These are phyloP conservation scores for Platycercus adscitus DNA, from an alignment of 2,113 vertebrate genomes.

Conservation along the genomic window DNA sequence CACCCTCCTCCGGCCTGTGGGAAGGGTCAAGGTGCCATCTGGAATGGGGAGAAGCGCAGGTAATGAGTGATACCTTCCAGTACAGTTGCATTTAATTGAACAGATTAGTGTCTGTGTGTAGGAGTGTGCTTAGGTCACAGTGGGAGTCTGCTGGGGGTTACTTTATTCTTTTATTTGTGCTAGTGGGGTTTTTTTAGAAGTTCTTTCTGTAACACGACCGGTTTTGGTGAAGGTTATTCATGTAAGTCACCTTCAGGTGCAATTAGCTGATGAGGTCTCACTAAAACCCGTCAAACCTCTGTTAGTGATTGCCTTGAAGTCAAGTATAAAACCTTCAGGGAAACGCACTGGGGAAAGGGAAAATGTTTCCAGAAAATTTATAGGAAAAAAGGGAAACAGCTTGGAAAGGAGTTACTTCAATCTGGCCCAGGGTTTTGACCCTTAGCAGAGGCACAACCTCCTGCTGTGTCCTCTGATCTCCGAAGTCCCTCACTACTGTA, in stretches of 20 bases:
- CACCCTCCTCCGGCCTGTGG: fast-evolving
- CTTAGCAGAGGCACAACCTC: neutral
- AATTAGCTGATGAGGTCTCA: neutral
- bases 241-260: neutral
- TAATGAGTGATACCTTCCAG: fast-evolving
- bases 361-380: neutral
- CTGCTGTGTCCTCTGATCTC: neutral
- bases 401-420: neutral
- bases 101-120: neutral
- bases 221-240: neutral
- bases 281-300: neutral
- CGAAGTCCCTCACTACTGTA: fast-evolving
- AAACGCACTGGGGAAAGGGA: fast-evolving
- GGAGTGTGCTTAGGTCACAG: neutral
- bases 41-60: fast-evolving
- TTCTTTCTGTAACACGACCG: neutral
- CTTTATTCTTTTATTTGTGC: neutral
- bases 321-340: neutral
- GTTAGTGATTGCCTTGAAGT: neutral
- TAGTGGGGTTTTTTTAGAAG: neutral
- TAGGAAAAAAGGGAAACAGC: fast-evolving
- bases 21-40: neutral
- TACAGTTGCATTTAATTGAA: neutral
- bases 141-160: neutral
- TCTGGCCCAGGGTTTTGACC: neutral